phyloP scores from a whole-genome alignment of 2,888 invertebrate genomes.

The Caenorhabditis japonica region DNA sequence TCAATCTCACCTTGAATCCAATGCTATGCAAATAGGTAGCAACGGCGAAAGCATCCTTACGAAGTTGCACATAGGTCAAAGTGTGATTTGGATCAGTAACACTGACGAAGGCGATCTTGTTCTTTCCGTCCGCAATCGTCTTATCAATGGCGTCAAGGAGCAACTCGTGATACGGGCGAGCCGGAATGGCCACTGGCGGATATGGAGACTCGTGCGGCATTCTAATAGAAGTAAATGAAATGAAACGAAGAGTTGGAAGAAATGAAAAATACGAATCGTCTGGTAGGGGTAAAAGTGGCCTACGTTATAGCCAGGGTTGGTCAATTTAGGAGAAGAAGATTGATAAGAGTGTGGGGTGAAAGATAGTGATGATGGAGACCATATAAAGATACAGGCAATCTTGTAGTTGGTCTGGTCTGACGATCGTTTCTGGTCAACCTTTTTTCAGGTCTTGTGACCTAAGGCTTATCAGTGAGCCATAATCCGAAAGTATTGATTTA shows the following conservation, averaged over 20 bases:
- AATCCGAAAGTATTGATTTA: too few species aligned
- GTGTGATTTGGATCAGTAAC: constrained; percentile 47
- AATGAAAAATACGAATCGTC: not conserved
- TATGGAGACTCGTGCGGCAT: constrained; percentile 59
- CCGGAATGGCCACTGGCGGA: constrained; percentile 52
- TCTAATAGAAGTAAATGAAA: too few species aligned
- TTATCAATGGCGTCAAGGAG: constrained; percentile 55
- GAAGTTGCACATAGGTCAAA: constrained; percentile 52
- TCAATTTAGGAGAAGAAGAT: constrained; percentile 24
- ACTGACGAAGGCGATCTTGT: constrained; percentile 61
- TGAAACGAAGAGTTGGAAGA: not conserved
- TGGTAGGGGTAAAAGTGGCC: not conserved
- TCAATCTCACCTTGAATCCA: constrained; percentile 56
- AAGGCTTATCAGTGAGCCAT: too few species aligned
- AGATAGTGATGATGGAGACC: too few species aligned
- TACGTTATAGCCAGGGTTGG: constrained; percentile 32
- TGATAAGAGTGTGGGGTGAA: constrained; percentile 30
- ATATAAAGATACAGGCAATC: too few species aligned
- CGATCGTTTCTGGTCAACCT: too few species aligned
- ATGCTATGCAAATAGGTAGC: constrained; percentile 56
- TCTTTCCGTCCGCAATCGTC: constrained; percentile 50
- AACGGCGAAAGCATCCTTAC: constrained; percentile 47
- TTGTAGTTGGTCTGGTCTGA: too few species aligned
- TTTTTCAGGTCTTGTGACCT: too few species aligned
- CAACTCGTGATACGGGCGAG: constrained; percentile 57